Conservation (phyloP, 2,113 vertebrate species). For the Noturus placidus region DNA sequence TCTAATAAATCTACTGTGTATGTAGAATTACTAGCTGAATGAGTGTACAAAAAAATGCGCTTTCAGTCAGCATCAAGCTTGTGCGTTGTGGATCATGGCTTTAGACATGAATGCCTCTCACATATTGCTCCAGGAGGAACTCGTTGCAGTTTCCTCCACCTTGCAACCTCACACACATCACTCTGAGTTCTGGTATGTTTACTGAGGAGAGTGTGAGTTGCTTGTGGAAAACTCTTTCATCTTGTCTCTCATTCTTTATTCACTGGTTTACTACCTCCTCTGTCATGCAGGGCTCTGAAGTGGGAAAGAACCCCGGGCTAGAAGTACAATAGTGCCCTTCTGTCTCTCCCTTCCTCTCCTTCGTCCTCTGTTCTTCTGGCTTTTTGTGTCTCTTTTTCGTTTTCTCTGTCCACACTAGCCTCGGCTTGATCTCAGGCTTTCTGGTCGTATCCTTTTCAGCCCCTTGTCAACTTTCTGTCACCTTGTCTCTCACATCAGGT, state of each 20-base stretch:
- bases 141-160: not conserved
- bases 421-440: conserved; percentile 21
- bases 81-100: not conserved
- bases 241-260: conserved; percentile 74
- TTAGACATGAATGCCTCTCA: not conserved
- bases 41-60: not conserved
- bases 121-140: not conserved
- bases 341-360: conserved; percentile 29
- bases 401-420: conserved; percentile 34
- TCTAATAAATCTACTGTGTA: not conserved
- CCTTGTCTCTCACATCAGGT: conserved; percentile 30
- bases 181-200: conserved; percentile 49
- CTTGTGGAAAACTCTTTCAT: conserved; percentile 68
- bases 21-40: not conserved
- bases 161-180: conserved; percentile 12
- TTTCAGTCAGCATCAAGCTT: not conserved
- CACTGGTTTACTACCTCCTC: conserved; percentile 63
- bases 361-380: conserved; percentile 28
- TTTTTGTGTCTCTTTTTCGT: not conserved
- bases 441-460: conserved; percentile 38
- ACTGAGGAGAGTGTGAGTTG: conserved; percentile 55
- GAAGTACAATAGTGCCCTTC: conserved; percentile 51
- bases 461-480: conserved; percentile 33
- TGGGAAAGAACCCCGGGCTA: conserved; percentile 70
- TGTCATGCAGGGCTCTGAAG: conserved; percentile 66